phyloP scores from a whole-genome alignment of 2,113 vertebrate genomes.

The Python bivittatus region DNA sequence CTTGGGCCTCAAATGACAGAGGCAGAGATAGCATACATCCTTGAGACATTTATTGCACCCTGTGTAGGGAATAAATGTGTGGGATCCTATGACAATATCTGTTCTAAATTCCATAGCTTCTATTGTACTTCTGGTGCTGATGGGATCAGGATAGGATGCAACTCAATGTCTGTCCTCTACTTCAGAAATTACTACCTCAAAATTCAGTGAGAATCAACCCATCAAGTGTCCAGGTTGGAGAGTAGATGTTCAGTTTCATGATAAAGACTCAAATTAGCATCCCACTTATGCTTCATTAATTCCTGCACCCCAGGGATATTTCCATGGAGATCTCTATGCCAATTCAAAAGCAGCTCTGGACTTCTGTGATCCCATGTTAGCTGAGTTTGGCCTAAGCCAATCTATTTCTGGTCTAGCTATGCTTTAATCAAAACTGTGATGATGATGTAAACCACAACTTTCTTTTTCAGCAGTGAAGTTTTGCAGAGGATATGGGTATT shows the following conservation, averaged over 20 bases:
- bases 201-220: neutral
- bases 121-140: conserved; percentile 35
- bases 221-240: neutral
- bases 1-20: neutral
- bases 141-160: neutral
- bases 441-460: neutral
- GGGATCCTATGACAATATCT: neutral
- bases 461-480: neutral
- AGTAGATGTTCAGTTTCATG: neutral
- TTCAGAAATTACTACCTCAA: neutral
- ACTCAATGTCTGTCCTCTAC: neutral
- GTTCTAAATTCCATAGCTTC: conserved; percentile 46
- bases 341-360: neutral
- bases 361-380: neutral
- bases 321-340: neutral
- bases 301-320: neutral
- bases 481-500: neutral
- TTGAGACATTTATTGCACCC: neutral
- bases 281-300: neutral
- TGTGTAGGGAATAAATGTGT: conserved; percentile 33
- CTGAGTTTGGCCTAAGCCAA: neutral
- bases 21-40: neutral
- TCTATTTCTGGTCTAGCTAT: neutral
- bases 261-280: neutral
- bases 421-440: neutral